A percentile compares a stretch with the other conserved stretches of the same genome.
Conservation (phyloP, 1,140 invertebrate genomes). For the Drosophila erecta region DNA sequence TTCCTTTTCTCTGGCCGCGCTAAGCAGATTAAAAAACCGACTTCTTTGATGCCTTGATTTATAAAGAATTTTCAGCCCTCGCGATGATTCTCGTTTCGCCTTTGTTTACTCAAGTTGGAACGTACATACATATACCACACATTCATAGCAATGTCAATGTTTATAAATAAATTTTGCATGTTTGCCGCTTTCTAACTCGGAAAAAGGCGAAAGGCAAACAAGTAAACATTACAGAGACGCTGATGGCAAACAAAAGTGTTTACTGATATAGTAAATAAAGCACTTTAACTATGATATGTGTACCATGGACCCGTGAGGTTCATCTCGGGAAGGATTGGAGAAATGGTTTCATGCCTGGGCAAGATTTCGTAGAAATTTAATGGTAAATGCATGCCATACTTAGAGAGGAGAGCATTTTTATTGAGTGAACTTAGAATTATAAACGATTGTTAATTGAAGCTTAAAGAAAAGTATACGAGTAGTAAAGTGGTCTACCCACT, state of each 20-base stretch:
- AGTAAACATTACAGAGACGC: conserved; percentile 36
- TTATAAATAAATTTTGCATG: conserved; percentile 57
- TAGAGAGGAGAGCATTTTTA: no score
- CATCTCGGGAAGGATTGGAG: not conserved
- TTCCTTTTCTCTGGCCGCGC: conserved; percentile 45
- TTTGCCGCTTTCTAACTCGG: conserved; percentile 38
- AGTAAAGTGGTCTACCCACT: not conserved
- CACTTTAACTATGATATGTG: conserved; percentile 23
- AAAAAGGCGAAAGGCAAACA: conserved; percentile 55
- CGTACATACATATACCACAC: conserved; percentile 5
- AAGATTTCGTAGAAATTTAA: not conserved
- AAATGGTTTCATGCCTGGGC: conserved; percentile 13
- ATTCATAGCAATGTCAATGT: conserved; percentile 57
- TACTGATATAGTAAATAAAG: conserved; percentile 56
- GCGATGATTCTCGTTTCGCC: conserved; percentile 23
- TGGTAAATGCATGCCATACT: not conserved
- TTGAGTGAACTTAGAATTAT: no score
- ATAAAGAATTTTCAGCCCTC: conserved; percentile 31
- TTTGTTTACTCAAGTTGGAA: conserved; percentile 27
- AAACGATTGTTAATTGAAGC: no score
- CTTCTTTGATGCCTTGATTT: conserved; percentile 57
- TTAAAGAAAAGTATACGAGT: not conserved
- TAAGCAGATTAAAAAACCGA: conserved; percentile 18
- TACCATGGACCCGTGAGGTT: not conserved
- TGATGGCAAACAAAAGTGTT: conserved; percentile 54